A percentile compares a stretch with the other conserved stretches of the same genome.
phyloP scores from a whole-genome alignment of 1,140 invertebrate species.

The Antheraea mylitta region DNA sequence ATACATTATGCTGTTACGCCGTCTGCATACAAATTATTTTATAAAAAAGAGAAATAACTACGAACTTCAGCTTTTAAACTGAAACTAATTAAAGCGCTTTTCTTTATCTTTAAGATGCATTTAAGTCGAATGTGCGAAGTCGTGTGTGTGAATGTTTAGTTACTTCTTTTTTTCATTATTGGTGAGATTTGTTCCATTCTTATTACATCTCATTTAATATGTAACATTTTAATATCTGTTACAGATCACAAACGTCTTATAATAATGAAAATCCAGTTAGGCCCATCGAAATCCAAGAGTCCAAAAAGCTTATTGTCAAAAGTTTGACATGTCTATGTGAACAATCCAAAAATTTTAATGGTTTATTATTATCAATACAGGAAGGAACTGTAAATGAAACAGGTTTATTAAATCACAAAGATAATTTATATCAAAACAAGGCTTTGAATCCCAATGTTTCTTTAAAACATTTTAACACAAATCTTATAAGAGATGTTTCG shows the following conservation, averaged over 20 bases:
- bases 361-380: background rate
- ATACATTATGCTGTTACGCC: no score
- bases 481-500: slow-evolving; percentile 1
- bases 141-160: no score
- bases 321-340: slow-evolving; percentile 11
- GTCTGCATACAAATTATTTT: no score
- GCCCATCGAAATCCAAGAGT: slow-evolving; percentile 17
- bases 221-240: slow-evolving; percentile 5
- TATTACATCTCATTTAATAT: background rate
- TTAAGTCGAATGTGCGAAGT: no score
- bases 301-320: slow-evolving; percentile 16
- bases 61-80: no score
- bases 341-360: background rate
- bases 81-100: no score
- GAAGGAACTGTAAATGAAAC: background rate
- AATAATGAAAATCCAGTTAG: slow-evolving; percentile 20
- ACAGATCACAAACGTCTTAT: slow-evolving; percentile 12
- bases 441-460: background rate
- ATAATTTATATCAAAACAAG: background rate
- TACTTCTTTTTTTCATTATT: no score
- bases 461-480: background rate
- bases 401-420: background rate
- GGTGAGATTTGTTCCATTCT: no score
- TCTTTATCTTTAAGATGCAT: no score
- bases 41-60: no score